Percentiles rank a stretch among this genome's conserved stretches.
Evolutionary conservation across 1,140 invertebrate species (phyloP).

Genomic region (Mya arenaria): DNA sequence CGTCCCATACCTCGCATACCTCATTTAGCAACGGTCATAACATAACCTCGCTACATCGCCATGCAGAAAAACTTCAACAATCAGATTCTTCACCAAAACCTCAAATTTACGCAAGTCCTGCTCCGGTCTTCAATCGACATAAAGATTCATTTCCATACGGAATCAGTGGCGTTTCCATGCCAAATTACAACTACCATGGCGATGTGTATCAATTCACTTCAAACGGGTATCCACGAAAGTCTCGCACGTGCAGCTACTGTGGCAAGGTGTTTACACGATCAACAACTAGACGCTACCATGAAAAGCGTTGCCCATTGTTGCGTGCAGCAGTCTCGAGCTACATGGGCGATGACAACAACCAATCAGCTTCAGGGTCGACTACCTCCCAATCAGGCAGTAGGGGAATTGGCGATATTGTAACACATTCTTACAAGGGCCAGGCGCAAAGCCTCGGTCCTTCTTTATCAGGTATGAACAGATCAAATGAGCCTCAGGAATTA

Average conservation of each 20-base stretch:
- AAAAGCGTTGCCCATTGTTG: conserved; percentile 74
- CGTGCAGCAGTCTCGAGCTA: conserved; percentile 70
- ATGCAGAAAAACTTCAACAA: conserved; percentile 10
- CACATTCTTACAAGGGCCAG: conserved; percentile 57
- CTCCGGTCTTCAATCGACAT: conserved; percentile 51
- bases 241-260: conserved; percentile 76
- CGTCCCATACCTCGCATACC: conserved; percentile 23
- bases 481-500: conserved; percentile 49
- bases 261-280: conserved; percentile 77
- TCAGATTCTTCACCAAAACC: conserved; percentile 29
- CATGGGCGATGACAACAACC: conserved; percentile 65
- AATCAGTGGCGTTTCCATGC: conserved; percentile 75
- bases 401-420: conserved; percentile 10
- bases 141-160: conserved; percentile 75
- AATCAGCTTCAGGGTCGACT: conserved; percentile 40
- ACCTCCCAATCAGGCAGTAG: conserved; percentile 27
- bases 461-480: conserved; percentile 39
- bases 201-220: conserved; percentile 76
- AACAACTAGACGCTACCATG: conserved; percentile 77
- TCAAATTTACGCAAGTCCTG: conserved; percentile 43
- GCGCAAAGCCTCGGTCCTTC: conserved; percentile 55
- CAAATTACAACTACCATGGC: conserved; percentile 74
- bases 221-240: conserved; percentile 77
- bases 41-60: conserved; percentile 14
- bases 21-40: conserved; percentile 53